Percentiles rank a stretch among this genome's conserved stretches.
Conservation (phyloP, 2,888 invertebrate genomes). For the Sisyra terminalis region DNA sequence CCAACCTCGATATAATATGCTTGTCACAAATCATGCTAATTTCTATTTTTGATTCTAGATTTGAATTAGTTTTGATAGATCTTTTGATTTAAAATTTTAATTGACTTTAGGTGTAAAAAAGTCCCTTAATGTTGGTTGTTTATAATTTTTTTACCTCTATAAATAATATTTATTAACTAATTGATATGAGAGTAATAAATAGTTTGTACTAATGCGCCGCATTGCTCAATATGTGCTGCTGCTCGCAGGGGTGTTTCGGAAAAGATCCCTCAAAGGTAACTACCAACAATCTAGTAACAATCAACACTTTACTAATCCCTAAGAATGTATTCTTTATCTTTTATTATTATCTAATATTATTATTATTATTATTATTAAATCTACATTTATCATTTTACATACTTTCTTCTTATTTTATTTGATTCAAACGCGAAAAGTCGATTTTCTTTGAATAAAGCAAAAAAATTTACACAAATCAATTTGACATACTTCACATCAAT, state of each 20-base stretch:
- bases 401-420: no score
- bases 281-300: slow-evolving; percentile 25
- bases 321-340: slow-evolving; percentile 7
- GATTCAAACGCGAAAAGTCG: no score
- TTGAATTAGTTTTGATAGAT: not conserved
- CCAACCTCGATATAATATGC: no score
- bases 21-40: not conserved
- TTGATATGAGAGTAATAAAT: not conserved
- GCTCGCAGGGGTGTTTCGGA: slow-evolving; percentile 83
- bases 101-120: no score
- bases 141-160: no score
- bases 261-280: slow-evolving; percentile 94
- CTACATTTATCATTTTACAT: slow-evolving; percentile 4
- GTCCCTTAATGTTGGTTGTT: no score
- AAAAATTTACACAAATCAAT: no score
- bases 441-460: no score
- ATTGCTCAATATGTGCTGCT: slow-evolving; percentile 26
- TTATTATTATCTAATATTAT: slow-evolving; percentile 6
- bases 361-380: slow-evolving; percentile 5
- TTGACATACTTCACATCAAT: no score
- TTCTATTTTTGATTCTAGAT: not conserved
- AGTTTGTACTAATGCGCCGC: slow-evolving; percentile 24
- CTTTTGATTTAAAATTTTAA: no score
- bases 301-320: slow-evolving; percentile 8
- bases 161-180: no score